Conservation (phyloP, 1,140 invertebrate genomes). For the Sitobion miscanthi region DNA sequence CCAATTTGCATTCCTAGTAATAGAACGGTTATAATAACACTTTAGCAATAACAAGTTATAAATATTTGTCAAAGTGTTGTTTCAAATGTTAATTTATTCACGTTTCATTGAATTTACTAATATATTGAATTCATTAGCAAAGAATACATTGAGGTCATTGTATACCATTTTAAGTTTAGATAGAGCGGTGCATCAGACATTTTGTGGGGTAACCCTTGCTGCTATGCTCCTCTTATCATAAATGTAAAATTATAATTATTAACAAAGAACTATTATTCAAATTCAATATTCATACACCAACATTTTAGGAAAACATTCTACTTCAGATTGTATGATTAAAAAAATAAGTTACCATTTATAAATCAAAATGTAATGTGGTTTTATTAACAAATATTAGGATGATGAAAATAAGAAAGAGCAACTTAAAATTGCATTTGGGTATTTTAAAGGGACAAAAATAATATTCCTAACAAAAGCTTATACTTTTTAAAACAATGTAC, state of each 20-base stretch:
- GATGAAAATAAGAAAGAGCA: no score
- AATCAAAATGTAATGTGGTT: neutral
- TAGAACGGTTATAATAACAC: neutral
- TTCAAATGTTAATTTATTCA: conserved; percentile 41
- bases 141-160: neutral
- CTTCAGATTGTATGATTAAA: neutral
- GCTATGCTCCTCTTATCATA: neutral
- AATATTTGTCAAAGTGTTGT: neutral
- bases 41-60: neutral
- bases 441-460: no score
- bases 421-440: no score
- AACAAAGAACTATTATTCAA: neutral
- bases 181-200: neutral
- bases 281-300: neutral
- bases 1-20: neutral
- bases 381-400: no score
- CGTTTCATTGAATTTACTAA: neutral
- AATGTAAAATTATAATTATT: neutral
- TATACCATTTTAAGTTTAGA: neutral
- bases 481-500: no score
- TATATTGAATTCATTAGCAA: conserved; percentile 17
- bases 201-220: neutral
- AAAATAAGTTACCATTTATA: neutral
- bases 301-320: neutral
- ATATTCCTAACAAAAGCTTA: no score